Evolutionary conservation across 2,113 vertebrate species (phyloP).

Genomic region (Platysternon megacephalum): DNA sequence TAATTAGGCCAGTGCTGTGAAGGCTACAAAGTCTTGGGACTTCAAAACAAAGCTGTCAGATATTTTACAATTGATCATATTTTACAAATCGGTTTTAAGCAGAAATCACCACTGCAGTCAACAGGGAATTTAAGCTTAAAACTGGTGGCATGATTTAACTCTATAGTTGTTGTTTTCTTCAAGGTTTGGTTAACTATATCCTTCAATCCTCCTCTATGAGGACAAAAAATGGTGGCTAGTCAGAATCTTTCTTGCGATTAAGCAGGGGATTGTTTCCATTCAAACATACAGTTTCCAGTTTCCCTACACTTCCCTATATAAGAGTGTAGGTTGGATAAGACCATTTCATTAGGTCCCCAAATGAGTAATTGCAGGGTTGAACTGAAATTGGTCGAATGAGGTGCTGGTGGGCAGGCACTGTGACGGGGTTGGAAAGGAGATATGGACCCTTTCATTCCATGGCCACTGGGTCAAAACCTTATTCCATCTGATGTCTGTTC

Average conservation of each 20-base stretch:
- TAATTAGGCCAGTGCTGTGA: slow-evolving; percentile 47
- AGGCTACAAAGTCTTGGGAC: slow-evolving; percentile 22
- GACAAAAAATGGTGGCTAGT: slow-evolving; percentile 24
- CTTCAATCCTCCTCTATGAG: background rate
- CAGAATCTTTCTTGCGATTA: background rate
- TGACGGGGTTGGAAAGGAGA: background rate
- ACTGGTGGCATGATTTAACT: background rate
- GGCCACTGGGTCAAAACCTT: background rate
- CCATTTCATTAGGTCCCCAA: background rate
- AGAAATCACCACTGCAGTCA: background rate
- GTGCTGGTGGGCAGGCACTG: background rate
- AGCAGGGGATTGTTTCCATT: background rate
- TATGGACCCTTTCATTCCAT: background rate
- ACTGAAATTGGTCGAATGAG: background rate
- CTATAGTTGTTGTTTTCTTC: slow-evolving; percentile 4
- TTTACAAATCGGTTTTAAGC: background rate
- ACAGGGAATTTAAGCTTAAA: slow-evolving; percentile 15
- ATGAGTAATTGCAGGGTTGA: fast-evolving
- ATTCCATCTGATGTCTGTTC: background rate
- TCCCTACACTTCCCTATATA: background rate
- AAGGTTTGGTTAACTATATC: slow-evolving; percentile 27
- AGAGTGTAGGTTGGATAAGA: fast-evolving
- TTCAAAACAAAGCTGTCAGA: slow-evolving; percentile 39
- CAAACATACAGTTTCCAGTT: background rate
- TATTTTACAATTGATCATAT: slow-evolving; percentile 44